A percentile compares a stretch with the other conserved stretches of the same genome.
These are phyloP conservation scores for Autographa pulchrina DNA, from an alignment of 2,888 invertebrate species.

Conservation along the genomic window DNA sequence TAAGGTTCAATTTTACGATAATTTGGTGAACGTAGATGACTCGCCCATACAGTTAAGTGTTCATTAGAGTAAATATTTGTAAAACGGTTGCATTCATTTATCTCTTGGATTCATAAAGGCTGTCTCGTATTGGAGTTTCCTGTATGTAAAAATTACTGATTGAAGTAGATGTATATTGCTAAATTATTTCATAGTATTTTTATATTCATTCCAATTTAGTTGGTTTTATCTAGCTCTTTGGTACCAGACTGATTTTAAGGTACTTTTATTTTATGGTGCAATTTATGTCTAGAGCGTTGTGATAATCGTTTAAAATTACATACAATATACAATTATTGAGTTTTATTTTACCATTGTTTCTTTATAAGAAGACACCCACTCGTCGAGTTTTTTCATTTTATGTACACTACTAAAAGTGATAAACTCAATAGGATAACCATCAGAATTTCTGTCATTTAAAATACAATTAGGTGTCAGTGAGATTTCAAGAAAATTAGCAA, in stretches of 20 bases:
- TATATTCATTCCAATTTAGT: slow-evolving; percentile 88
- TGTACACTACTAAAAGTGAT: too few relatives aligned
- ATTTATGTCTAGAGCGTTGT: slow-evolving; percentile 89
- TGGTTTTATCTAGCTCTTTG: slow-evolving; percentile 84
- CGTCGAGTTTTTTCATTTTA: too few relatives aligned
- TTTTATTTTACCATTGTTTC: slow-evolving; percentile 51
- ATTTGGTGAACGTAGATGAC: slow-evolving; percentile 74
- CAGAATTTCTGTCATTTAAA: too few relatives aligned
- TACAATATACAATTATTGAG: slow-evolving; percentile 81
- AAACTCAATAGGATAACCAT: too few relatives aligned
- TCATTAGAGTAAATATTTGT: slow-evolving; percentile 86
- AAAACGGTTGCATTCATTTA: slow-evolving; percentile 81
- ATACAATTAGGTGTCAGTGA: too few relatives aligned
- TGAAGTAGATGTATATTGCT: slow-evolving; percentile 83
- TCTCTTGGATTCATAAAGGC: slow-evolving; percentile 80
- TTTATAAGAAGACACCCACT: too few relatives aligned
- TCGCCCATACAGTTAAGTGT: slow-evolving; percentile 86
- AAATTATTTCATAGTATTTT: slow-evolving; percentile 89
- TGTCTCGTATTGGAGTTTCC: slow-evolving; percentile 83
- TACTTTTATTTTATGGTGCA: slow-evolving; percentile 89
- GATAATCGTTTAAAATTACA: slow-evolving; percentile 89
- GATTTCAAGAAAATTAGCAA: slow-evolving; percentile 19
- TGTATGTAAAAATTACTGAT: slow-evolving; percentile 81
- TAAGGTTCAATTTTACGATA: slow-evolving; percentile 84
- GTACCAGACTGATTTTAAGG: slow-evolving; percentile 89